Evolutionary conservation across 2,888 invertebrate species (phyloP).

Genomic region (Hydrotaea cyrtoneurina): DNA sequence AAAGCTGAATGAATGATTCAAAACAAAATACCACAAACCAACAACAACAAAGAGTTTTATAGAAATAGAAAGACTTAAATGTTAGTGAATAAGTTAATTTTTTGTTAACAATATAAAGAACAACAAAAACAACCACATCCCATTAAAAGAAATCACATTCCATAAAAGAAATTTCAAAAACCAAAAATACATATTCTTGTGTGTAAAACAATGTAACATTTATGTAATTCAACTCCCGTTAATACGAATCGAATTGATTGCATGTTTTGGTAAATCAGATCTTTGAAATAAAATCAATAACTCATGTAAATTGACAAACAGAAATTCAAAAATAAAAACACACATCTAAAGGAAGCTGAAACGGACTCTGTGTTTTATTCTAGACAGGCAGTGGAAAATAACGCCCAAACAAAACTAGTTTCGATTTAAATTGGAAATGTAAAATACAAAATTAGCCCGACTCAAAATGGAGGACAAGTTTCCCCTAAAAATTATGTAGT

Average conservation of each 20-base stretch:
- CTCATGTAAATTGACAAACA: constrained; percentile 49
- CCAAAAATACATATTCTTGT: constrained; percentile 15
- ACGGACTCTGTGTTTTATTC: constrained; percentile 28
- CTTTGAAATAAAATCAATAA: constrained; percentile 32
- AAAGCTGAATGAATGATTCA: constrained; percentile 6
- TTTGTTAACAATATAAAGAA: constrained; percentile 22
- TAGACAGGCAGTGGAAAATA: not conserved
- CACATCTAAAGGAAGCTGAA: constrained; percentile 58
- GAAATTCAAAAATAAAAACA: constrained; percentile 52
- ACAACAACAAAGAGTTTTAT: constrained; percentile 57
- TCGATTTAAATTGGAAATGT: too few species aligned
- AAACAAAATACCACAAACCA: too few species aligned
- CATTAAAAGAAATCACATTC: not conserved
- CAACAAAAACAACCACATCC: constrained; percentile 8
- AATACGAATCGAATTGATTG: constrained; percentile 30
- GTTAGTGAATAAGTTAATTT: constrained; percentile 61
- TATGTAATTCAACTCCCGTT: not conserved
- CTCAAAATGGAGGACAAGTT: too few species aligned
- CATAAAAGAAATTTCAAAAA: not conserved
- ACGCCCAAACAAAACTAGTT: too few species aligned
- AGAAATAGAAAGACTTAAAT: constrained; percentile 68
- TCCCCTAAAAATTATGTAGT: too few species aligned
- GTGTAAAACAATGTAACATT: not conserved
- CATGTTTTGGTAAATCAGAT: constrained; percentile 25
- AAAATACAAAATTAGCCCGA: too few species aligned